Conservation (phyloP, 2,113 vertebrate species). For the Catharus bicknelli region DNA sequence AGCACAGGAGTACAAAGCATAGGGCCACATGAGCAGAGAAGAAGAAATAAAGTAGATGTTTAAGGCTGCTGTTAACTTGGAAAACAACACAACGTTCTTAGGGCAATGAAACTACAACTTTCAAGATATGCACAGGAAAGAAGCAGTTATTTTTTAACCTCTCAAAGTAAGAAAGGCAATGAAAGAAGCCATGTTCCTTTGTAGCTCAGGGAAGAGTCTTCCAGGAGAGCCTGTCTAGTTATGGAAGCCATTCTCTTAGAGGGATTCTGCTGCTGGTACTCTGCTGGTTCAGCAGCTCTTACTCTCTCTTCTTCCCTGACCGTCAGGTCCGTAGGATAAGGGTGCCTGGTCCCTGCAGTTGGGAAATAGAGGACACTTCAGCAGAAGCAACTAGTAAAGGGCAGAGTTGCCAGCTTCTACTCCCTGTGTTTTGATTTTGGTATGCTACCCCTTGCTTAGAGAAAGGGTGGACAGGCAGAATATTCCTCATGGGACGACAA, state of each 20-base stretch:
- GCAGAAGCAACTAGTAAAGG: not conserved
- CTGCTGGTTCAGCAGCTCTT: not conserved
- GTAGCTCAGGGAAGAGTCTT: not conserved
- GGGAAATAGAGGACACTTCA: not conserved
- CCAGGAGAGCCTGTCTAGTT: not conserved
- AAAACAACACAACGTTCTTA: not conserved
- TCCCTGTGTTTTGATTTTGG: not conserved
- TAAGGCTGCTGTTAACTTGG: not conserved
- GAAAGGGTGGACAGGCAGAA: not conserved
- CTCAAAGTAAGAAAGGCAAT: not conserved
- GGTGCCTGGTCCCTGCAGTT: not conserved
- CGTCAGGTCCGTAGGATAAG: not conserved
- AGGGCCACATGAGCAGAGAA: not conserved
- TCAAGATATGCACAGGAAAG: not conserved
- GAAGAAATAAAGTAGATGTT: not conserved
- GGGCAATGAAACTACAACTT: not conserved
- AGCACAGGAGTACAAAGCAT: not conserved
- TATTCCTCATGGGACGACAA: not conserved
- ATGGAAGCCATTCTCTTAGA: not conserved
- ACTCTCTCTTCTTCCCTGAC: not conserved
- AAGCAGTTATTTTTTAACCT: not conserved
- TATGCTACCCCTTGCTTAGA: not conserved
- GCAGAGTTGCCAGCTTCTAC: not conserved
- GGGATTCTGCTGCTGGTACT: not conserved
- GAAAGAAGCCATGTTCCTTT: not conserved